Evolutionary conservation across 1,140 invertebrate genomes (phyloP).

Genomic region (Lethrus apterus): DNA sequence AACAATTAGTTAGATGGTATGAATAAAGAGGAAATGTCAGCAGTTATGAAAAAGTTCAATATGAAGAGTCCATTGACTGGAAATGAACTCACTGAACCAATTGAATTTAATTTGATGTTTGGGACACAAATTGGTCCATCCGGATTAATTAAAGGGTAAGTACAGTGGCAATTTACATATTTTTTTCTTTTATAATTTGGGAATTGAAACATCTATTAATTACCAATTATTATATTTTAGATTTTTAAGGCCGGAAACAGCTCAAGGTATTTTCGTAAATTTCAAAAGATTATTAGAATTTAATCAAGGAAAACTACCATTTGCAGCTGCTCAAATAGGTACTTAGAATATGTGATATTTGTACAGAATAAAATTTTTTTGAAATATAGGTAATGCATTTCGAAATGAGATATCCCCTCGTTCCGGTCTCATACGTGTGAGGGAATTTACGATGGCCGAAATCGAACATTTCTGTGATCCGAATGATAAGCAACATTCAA

Average conservation of each 20-base stretch:
- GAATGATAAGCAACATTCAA: conserved; percentile 77
- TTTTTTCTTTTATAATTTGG: background rate
- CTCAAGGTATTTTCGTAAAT: conserved; percentile 99
- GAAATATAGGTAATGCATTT: conserved; percentile 76
- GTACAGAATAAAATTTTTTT: conserved; percentile 10
- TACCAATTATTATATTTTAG: conserved; percentile 35
- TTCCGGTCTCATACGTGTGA: conserved; percentile 90
- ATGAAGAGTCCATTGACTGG: conserved; percentile 94
- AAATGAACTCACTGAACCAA: conserved; percentile 89
- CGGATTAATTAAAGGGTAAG: conserved; percentile 80
- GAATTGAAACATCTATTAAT: no score
- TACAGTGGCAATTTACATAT: background rate
- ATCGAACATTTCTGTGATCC: conserved; percentile 99
- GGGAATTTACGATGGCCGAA: conserved; percentile 99
- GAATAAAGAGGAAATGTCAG: conserved; percentile 82
- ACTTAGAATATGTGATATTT: conserved; percentile 29
- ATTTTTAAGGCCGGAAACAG: conserved; percentile 94
- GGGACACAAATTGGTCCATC: conserved; percentile 94
- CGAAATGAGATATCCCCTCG: conserved; percentile 99
- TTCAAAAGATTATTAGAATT: conserved; percentile 96
- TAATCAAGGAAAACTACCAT: conserved; percentile 93
- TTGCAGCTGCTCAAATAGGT: conserved; percentile 97
- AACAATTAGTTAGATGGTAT: conserved; percentile 67
- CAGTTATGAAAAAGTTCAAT: conserved; percentile 73
- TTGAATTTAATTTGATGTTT: conserved; percentile 99